phyloP scores from a whole-genome alignment of 2,113 vertebrate species.

The Triplophysa siluroides region DNA sequence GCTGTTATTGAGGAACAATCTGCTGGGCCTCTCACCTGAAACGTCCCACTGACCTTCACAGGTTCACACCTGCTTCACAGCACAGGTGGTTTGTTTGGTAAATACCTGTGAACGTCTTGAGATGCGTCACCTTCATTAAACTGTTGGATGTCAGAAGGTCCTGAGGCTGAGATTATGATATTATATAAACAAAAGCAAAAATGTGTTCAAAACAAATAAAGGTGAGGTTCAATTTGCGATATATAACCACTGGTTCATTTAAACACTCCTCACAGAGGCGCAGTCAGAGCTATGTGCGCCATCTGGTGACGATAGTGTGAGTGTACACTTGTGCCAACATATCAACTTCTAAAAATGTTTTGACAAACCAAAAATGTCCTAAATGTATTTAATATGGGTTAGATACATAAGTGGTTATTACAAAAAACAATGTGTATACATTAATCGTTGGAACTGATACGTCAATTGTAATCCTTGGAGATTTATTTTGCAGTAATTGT shows the following conservation, averaged over 20 bases:
- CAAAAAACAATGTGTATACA: too few species aligned
- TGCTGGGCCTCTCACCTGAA: constrained; percentile 23
- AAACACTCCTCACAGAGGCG: background rate
- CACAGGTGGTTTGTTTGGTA: constrained; percentile 30
- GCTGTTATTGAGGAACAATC: constrained; percentile 34
- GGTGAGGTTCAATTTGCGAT: background rate
- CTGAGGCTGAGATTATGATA: background rate
- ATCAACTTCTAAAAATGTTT: too few species aligned
- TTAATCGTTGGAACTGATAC: too few species aligned
- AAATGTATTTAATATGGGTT: too few species aligned
- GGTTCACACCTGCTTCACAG: constrained; percentile 31
- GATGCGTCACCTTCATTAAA: background rate
- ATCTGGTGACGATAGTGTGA: constrained; percentile 10
- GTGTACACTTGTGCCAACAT: background rate
- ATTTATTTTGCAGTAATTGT: background rate
- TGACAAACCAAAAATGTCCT: too few species aligned
- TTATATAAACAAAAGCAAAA: background rate
- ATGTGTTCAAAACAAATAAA: background rate
- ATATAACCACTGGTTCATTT: constrained; percentile 20
- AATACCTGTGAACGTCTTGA: background rate
- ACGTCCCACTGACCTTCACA: constrained; percentile 30
- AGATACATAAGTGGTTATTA: too few species aligned
- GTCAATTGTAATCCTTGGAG: background rate
- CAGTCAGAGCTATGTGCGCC: background rate
- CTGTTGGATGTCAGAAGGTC: background rate